These are phyloP conservation scores for Pampus argenteus DNA, from an alignment of 2,797 vertebrate genomes.

Conservation along the genomic window DNA sequence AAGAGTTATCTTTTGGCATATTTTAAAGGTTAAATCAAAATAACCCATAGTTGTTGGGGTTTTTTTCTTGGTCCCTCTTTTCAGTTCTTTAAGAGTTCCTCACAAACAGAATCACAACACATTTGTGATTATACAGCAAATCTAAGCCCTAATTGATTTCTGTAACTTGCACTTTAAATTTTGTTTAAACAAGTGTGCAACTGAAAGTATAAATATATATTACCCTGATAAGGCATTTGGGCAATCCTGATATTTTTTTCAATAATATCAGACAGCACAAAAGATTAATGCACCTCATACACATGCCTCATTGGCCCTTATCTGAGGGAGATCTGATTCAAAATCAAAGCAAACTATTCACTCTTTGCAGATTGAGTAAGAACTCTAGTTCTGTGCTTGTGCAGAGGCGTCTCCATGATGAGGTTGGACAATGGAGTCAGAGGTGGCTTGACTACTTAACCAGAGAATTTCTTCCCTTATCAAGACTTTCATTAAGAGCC, in stretches of 20 bases:
- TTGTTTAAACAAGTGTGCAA: constrained; percentile 46
- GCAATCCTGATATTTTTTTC: constrained; percentile 50
- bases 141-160: constrained; percentile 41
- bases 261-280: constrained; percentile 45
- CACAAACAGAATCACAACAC: constrained; percentile 40
- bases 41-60: neutral
- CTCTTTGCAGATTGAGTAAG: constrained; percentile 36
- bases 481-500: constrained; percentile 20
- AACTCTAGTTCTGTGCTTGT: constrained; percentile 40
- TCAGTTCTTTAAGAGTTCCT: constrained; percentile 24
- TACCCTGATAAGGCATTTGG: constrained; percentile 70
- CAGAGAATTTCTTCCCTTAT: constrained; percentile 19
- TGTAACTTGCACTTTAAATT: constrained; percentile 25
- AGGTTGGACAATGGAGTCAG: constrained; percentile 15
- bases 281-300: constrained; percentile 41
- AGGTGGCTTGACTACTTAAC: constrained; percentile 14
- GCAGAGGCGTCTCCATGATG: constrained; percentile 28
- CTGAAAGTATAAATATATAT: constrained; percentile 13
- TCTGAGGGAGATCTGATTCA: constrained; percentile 44
- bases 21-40: constrained; percentile 31
- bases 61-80: constrained; percentile 26
- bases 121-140: constrained; percentile 23
- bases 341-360: constrained; percentile 38
- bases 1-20: constrained; percentile 40
- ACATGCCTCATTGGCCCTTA: constrained; percentile 30